phyloP scores from a whole-genome alignment of 2,888 invertebrate genomes.

The Osedax frankpressi region DNA sequence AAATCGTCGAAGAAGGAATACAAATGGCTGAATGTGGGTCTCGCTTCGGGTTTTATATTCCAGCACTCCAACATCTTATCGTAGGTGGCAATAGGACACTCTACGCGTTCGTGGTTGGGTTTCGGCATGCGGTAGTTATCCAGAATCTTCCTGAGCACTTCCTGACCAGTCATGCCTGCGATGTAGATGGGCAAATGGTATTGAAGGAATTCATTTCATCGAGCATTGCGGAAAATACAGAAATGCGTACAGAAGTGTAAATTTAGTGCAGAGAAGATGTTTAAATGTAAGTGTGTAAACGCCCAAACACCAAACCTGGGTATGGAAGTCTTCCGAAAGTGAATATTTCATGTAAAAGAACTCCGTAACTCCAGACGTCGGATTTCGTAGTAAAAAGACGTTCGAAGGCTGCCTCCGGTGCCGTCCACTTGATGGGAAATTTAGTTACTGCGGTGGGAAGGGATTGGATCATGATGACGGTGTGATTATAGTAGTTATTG shows the following conservation, averaged over 20 bases:
- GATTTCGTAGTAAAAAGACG: slow-evolving; percentile 93
- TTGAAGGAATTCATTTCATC: too few relatives aligned
- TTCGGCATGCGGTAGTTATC: slow-evolving; percentile 94
- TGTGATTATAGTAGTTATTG: too few relatives aligned
- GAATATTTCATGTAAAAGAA: slow-evolving; percentile 86
- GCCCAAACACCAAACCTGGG: slow-evolving; percentile 55
- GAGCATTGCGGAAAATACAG: too few relatives aligned
- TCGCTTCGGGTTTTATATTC: slow-evolving; percentile 63
- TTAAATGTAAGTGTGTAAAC: too few relatives aligned
- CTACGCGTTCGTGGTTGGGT: slow-evolving; percentile 52
- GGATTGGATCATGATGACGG: too few relatives aligned
- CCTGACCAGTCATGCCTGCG: slow-evolving; percentile 24
- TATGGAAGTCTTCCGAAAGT: slow-evolving; percentile 95
- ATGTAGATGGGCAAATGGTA: too few relatives aligned
- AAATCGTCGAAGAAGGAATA: slow-evolving; percentile 44
- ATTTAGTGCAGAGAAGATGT: too few relatives aligned
- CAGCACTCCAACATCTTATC: slow-evolving; percentile 61
- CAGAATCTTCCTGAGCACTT: slow-evolving; percentile 73
- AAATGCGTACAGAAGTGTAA: too few relatives aligned
- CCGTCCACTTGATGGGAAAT: slow-evolving; percentile 97
- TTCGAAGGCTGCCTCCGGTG: slow-evolving; percentile 86
- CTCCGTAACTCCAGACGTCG: slow-evolving; percentile 97
- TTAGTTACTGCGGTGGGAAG: slow-evolving; percentile 55
- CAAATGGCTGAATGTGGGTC: slow-evolving; percentile 87
- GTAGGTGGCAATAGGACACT: slow-evolving; percentile 82